Base-by-base conservation (phyloP, 2,888 invertebrate genomes). In the Seira sanloemensis region DNA sequence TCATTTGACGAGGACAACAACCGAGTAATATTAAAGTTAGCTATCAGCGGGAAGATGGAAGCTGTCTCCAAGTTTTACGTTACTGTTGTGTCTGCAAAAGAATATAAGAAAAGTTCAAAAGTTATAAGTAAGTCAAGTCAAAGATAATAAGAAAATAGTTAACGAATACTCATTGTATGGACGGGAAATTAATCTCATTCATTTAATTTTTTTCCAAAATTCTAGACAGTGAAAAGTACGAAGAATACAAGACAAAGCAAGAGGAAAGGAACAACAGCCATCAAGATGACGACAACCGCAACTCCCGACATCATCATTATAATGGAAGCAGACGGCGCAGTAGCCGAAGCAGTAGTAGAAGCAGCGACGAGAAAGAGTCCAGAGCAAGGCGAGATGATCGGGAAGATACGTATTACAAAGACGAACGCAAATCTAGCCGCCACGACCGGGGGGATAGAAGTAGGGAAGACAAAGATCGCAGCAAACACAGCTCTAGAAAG, bases 1-100 rank as follows among this genome's bases (percentile, higher is more conserved):
- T 95, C 96, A 19, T 93, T 97, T 78, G 96, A 97, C 90, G 96
- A 97, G 90, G 95, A 96, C 89, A 94, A 94, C 23, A 95, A 95
- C 0, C 92, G 96, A 81, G 93, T 96, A 1, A 94, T 96, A 90
- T 94, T 97, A 0, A 95, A 95, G 91, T 93, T 96, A 89, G 92
- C 95, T 1, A 92, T 96, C 16, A 94, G 94, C 78, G 94, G 94
- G 26, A 92, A 93, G 89, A 93, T 93, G 1, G 92, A 95, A 85
- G 94, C 94, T 24, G 91, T 97, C 0, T 96, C 95, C 90, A 97
- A 97, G 91, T 94, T 94, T 90, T 93, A 95, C 91, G 93, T 97
- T 86, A 93, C 94, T 86, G 94, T 95, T 0, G 96, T 98, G 1
- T 93, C 95, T 0, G 94, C 94, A 90, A 93, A 95, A 2, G 98